Percentiles rank a stretch among this genome's conserved stretches.
phyloP scores from a whole-genome alignment of 1,140 invertebrate genomes.

The Littorina saxatilis region DNA sequence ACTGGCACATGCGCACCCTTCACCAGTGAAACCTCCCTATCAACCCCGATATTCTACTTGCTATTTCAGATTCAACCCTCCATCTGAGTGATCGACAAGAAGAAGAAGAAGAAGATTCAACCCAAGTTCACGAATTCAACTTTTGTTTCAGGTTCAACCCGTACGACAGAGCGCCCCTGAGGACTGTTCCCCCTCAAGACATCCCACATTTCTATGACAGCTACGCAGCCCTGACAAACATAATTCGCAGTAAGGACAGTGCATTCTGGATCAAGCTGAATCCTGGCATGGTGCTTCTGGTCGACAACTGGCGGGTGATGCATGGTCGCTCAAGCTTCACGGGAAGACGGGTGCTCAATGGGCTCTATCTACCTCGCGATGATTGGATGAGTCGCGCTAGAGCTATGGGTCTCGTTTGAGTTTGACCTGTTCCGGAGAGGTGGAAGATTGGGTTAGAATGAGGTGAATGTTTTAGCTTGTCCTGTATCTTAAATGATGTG shows the following conservation, averaged over 20 bases:
- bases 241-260: slow-evolving; percentile 77
- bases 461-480: too few relatives aligned
- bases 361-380: slow-evolving; percentile 59
- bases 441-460: background rate
- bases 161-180: slow-evolving; percentile 81
- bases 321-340: slow-evolving; percentile 83
- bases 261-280: slow-evolving; percentile 80
- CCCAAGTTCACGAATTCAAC: too few relatives aligned
- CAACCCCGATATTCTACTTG: too few relatives aligned
- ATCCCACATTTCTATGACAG: slow-evolving; percentile 81
- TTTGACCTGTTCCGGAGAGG: background rate
- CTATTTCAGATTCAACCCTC: too few relatives aligned
- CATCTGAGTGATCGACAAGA: too few relatives aligned
- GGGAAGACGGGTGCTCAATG: slow-evolving; percentile 68
- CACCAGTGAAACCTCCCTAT: too few relatives aligned
- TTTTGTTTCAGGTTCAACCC: slow-evolving; percentile 78
- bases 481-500: too few relatives aligned
- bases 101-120: too few relatives aligned
- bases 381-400: slow-evolving; percentile 58
- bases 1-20: too few relatives aligned
- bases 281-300: slow-evolving; percentile 82
- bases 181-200: slow-evolving; percentile 77
- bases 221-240: slow-evolving; percentile 78
- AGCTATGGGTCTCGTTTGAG: slow-evolving; percentile 43
- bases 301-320: slow-evolving; percentile 86